phyloP scores from a whole-genome alignment of 2,113 vertebrate genomes.

The Oplegnathus fasciatus region DNA sequence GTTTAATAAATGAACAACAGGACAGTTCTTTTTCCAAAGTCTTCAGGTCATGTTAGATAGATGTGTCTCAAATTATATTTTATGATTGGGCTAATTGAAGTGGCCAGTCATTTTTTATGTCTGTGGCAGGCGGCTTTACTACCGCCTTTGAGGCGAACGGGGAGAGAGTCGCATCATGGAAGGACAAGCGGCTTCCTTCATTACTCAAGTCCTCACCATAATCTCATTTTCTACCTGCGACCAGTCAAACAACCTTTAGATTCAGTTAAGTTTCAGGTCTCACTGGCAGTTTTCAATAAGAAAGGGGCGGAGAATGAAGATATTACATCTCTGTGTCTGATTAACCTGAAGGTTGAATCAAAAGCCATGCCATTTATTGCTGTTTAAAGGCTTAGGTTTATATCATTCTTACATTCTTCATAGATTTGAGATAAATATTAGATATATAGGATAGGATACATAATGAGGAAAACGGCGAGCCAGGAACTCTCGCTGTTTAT shows the following conservation, averaged over 20 bases:
- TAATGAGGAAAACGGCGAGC: constrained; percentile 15
- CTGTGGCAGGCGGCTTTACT: constrained; percentile 60
- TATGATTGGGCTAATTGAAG: constrained; percentile 76
- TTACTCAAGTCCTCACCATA: constrained; percentile 54
- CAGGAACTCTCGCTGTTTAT: constrained; percentile 6
- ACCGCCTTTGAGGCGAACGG: constrained; percentile 34
- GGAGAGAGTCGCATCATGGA: constrained; percentile 31
- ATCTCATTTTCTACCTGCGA: constrained; percentile 54
- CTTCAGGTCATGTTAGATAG: constrained; percentile 63
- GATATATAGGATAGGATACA: neutral
- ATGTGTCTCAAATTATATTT: constrained; percentile 68
- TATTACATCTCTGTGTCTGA: constrained; percentile 52
- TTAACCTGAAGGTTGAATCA: constrained; percentile 50
- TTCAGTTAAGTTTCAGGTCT: constrained; percentile 43
- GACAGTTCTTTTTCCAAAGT: constrained; percentile 36
- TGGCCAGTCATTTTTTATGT: constrained; percentile 70
- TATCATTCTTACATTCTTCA: neutral
- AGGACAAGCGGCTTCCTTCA: constrained; percentile 59
- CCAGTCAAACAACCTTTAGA: constrained; percentile 54
- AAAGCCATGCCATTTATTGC: constrained; percentile 27
- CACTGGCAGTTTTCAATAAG: constrained; percentile 43
- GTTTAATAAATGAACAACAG: constrained; percentile 71
- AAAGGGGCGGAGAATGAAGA: constrained; percentile 12
- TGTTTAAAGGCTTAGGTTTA: constrained; percentile 8
- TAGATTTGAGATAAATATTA: constrained; percentile 20